Percentiles rank a stretch among this genome's conserved stretches.
Conservation (phyloP, 2,888 invertebrate genomes). For the Spilosoma lubricipeda region DNA sequence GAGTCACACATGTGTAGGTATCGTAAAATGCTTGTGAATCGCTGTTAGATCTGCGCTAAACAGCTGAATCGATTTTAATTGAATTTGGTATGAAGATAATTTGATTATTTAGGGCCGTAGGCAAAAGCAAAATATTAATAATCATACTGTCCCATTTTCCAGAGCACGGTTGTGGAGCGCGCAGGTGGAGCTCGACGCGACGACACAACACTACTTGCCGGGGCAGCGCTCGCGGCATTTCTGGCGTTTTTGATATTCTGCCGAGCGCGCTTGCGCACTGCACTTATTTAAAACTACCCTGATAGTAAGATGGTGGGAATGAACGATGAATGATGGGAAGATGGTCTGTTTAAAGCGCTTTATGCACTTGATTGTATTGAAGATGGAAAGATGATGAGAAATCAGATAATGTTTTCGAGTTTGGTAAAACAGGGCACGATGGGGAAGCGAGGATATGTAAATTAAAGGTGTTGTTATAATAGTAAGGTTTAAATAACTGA, state of each 20-base stretch:
- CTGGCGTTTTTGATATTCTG: conserved; percentile 78
- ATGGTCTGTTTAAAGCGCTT: conserved; percentile 31
- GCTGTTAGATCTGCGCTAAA: not conserved
- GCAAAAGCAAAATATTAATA: not conserved
- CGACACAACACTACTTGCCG: conserved; percentile 76
- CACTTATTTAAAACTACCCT: conserved; percentile 65
- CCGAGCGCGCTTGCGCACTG: conserved; percentile 73
- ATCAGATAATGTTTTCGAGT: conserved; percentile 3
- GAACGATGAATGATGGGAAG: no score
- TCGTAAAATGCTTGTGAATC: not conserved
- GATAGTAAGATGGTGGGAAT: conserved; percentile 20
- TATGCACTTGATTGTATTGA: conserved; percentile 22
- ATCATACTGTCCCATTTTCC: conserved; percentile 9
- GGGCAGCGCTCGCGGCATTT: conserved; percentile 78
- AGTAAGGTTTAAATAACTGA: not conserved
- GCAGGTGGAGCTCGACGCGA: conserved; percentile 76
- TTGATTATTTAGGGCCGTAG: no score
- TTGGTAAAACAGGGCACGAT: conserved; percentile 7
- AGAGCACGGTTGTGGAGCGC: conserved; percentile 80
- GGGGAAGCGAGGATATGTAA: conserved; percentile 5
- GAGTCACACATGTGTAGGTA: no score
- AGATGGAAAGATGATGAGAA: not conserved
- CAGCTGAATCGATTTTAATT: no score
- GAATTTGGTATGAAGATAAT: no score
- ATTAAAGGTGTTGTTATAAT: conserved; percentile 4